These are phyloP conservation scores for Tinamus guttatus DNA, from an alignment of 2,113 vertebrate genomes.

Conservation along the genomic window DNA sequence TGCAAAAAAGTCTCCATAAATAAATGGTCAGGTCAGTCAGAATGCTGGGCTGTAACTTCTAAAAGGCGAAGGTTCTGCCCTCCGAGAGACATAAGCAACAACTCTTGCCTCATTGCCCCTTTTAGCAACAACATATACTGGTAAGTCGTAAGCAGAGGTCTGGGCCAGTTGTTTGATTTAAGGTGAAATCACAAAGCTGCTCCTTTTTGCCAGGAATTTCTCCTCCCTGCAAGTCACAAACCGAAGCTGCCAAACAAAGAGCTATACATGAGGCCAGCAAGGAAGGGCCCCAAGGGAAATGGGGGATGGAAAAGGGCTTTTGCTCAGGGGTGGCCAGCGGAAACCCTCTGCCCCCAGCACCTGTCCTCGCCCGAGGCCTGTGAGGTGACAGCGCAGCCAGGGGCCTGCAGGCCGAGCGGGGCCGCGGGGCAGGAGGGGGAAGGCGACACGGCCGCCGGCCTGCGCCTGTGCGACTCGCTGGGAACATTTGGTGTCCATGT, in stretches of 20 bases:
- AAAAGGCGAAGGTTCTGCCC: neutral
- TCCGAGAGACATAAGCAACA: neutral
- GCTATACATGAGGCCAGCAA: neutral
- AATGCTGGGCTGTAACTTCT: neutral
- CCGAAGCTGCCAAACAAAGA: neutral
- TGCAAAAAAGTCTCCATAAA: rapidly evolving
- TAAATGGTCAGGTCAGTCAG: neutral
- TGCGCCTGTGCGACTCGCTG: neutral
- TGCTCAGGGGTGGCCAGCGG: neutral
- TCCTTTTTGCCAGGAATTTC: neutral
- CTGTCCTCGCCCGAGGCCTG: slow-evolving; percentile 4
- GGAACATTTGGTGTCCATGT: slow-evolving; percentile 75
- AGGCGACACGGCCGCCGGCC: neutral
- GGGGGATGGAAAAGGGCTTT: neutral
- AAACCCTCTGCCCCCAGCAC: neutral
- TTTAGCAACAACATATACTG: no score
- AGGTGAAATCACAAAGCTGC: neutral
- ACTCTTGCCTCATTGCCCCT: neutral
- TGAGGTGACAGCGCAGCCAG: neutral
- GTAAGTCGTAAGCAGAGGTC: neutral
- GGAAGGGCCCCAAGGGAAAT: rapidly evolving
- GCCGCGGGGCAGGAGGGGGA: neutral
- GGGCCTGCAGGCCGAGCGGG: neutral
- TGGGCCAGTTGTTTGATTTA: neutral
- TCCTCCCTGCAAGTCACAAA: neutral